Percentiles rank a stretch among this genome's conserved stretches.
Evolutionary conservation across 37 sponge, comb jelly and placozoan species (phyloP).

Genomic region (Petrosia ficiformis): DNA sequence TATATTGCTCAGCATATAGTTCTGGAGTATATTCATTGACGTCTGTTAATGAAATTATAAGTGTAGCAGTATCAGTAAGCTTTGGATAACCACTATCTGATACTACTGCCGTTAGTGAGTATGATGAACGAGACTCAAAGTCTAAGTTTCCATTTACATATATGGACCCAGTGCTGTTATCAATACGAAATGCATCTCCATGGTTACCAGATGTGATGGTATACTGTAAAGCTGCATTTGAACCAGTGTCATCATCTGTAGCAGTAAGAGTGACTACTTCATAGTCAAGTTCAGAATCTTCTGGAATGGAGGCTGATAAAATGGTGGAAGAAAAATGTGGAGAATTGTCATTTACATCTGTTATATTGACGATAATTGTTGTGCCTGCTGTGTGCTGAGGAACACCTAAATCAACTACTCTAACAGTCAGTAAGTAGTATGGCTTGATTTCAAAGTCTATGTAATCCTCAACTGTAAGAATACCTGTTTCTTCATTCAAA

Average conservation of each 20-base stretch:
- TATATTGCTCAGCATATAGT: conserved; percentile 11
- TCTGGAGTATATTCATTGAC: conserved; percentile 56
- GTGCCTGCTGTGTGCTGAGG: conserved; percentile 67
- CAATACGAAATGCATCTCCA: conserved; percentile 36
- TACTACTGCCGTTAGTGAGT: conserved; percentile 40
- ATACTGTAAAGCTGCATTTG: conserved; percentile 47
- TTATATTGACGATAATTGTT: conserved; percentile 23
- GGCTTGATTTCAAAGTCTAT: conserved; percentile 60
- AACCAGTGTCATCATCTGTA: conserved; percentile 59
- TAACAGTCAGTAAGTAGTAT: conserved; percentile 36
- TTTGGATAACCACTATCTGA: conserved; percentile 58
- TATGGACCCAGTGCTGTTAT: conserved; percentile 35
- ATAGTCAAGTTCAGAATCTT: conserved; percentile 33
- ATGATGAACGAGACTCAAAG: conserved; percentile 21
- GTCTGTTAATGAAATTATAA: conserved; percentile 35
- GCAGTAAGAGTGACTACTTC: conserved; percentile 25
- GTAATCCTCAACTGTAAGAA: conserved; percentile 14
- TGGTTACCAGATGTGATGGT: conserved; percentile 21
- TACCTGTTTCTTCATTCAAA: conserved; percentile 61
- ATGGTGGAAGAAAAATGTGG: conserved; percentile 48
- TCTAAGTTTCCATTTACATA: conserved; percentile 12
- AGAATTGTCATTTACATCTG: conserved; percentile 68
- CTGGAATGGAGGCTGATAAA: conserved; percentile 45
- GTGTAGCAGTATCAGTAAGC: conserved; percentile 27
- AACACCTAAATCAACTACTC: conserved; percentile 60